Percentiles rank a stretch among this genome's conserved stretches.
Evolutionary conservation across 2,113 vertebrate genomes (phyloP).

Genomic region (Mobula birostris): DNA sequence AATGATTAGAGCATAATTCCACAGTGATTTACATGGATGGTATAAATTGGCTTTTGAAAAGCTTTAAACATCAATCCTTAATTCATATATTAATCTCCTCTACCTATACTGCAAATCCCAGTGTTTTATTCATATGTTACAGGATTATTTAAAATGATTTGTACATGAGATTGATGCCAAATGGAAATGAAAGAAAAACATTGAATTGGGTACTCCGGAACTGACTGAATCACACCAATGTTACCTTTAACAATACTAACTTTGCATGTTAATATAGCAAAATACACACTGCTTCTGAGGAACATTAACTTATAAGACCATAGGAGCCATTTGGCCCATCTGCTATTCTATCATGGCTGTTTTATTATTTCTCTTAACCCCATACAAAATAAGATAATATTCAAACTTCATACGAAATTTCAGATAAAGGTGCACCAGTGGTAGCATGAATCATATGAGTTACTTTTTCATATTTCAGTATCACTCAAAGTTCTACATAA

Average conservation of each 20-base stretch:
- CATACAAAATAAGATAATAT: not conserved
- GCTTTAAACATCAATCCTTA: constrained; percentile 24
- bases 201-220: not conserved
- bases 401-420: not conserved
- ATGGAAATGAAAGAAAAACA: not conserved
- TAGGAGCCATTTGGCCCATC: too few species aligned
- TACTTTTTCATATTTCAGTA: not conserved
- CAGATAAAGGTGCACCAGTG: not conserved
- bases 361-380: too few species aligned
- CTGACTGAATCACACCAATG: not conserved
- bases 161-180: not conserved
- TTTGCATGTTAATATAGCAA: too few species aligned
- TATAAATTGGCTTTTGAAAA: not conserved
- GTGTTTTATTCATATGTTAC: not conserved
- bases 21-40: not conserved
- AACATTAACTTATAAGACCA: not conserved
- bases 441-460: not conserved
- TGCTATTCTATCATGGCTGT: too few species aligned
- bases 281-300: not conserved
- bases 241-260: not conserved
- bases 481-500: too few species aligned
- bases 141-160: not conserved
- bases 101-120: not conserved
- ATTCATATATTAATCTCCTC: not conserved
- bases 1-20: constrained; percentile 36